Conservation (phyloP, 2,113 vertebrate genomes). For the Progne subis region DNA sequence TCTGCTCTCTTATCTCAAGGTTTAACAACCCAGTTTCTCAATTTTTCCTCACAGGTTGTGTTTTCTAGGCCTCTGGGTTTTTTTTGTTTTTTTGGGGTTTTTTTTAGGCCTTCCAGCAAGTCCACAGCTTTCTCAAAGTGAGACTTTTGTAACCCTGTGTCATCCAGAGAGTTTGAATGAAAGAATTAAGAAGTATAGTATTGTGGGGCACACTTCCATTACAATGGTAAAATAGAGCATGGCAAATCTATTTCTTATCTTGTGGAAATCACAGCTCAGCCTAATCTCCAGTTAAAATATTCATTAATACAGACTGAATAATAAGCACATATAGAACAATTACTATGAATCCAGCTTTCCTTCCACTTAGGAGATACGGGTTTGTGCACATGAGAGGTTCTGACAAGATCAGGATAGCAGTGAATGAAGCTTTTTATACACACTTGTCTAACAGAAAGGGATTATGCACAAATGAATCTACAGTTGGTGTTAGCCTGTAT, state of each 20-base stretch:
- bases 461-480: slow-evolving; percentile 5
- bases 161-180: background rate
- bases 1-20: background rate
- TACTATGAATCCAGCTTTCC: background rate
- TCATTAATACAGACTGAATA: slow-evolving; percentile 35
- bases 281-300: slow-evolving; percentile 51
- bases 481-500: background rate
- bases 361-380: background rate
- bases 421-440: background rate
- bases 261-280: slow-evolving; percentile 20
- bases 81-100: too few relatives aligned
- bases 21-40: background rate
- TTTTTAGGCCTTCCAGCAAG: background rate
- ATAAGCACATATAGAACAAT: slow-evolving; percentile 7
- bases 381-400: slow-evolving; percentile 1
- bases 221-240: background rate
- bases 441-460: slow-evolving; percentile 1
- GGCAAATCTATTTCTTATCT: slow-evolving; percentile 34
- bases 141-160: background rate
- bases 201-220: background rate
- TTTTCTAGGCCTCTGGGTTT: background rate
- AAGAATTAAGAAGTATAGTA: background rate
- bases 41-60: background rate
- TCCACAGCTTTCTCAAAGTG: background rate
- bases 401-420: slow-evolving; percentile 25